Percentiles rank a stretch among this genome's conserved stretches.
phyloP scores from a whole-genome alignment of 1,140 invertebrate genomes.

The Euura saliciscinereae region DNA sequence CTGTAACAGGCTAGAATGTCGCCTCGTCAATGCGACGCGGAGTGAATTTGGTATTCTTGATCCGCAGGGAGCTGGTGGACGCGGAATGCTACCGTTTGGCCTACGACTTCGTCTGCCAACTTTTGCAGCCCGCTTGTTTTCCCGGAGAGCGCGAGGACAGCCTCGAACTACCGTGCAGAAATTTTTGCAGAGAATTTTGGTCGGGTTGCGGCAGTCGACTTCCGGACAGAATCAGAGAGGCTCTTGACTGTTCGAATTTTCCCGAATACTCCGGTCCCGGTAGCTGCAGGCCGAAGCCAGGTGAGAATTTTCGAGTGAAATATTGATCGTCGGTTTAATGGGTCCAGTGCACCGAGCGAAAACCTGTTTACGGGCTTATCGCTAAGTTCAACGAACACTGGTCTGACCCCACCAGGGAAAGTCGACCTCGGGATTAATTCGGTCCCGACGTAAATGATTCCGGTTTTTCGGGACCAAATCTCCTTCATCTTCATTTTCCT shows the following conservation, averaged over 20 bases:
- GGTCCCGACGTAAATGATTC: too few relatives aligned
- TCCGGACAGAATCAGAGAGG: constrained; percentile 69
- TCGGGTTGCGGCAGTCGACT: constrained; percentile 78
- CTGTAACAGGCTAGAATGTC: constrained; percentile 5
- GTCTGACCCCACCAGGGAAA: background rate
- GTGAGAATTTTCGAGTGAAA: constrained; percentile 52
- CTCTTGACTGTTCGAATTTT: constrained; percentile 80
- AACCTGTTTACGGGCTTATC: background rate
- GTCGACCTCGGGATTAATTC: background rate
- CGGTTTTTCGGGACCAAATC: too few relatives aligned
- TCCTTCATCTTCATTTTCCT: constrained; percentile 1
- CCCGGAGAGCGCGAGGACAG: constrained; percentile 58
- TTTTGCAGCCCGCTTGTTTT: constrained; percentile 80
- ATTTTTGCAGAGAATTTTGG: constrained; percentile 86
- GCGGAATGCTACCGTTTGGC: constrained; percentile 85
- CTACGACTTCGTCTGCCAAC: constrained; percentile 84
- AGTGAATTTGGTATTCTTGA: background rate
- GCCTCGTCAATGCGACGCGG: background rate
- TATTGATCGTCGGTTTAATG: background rate
- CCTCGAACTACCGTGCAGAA: constrained; percentile 75
- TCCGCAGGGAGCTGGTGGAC: constrained; percentile 78
- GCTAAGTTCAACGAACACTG: constrained; percentile 12
- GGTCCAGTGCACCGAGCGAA: background rate
- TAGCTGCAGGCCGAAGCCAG: constrained; percentile 77
- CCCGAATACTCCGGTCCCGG: constrained; percentile 77